Percentiles rank a stretch among this genome's conserved stretches.
Evolutionary conservation across 2,113 vertebrate genomes (phyloP).

Genomic region (Neolamprologus tretocephalus): DNA sequence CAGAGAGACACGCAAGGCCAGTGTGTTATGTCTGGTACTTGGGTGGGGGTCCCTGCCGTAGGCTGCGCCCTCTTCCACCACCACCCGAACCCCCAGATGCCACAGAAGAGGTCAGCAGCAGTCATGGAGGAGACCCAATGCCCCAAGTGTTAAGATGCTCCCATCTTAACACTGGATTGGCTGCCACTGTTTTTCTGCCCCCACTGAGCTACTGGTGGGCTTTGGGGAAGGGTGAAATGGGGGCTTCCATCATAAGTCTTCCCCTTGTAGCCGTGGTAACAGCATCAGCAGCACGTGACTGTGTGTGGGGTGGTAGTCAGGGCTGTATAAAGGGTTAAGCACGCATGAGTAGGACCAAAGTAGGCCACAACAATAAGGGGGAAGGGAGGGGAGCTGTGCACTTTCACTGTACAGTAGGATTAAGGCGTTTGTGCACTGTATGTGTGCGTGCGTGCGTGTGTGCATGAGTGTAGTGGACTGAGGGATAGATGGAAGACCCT

Average conservation of each 20-base stretch:
- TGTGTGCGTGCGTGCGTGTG: not conserved
- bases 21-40: conserved; percentile 45
- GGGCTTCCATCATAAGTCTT: conserved; percentile 52
- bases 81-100: conserved; percentile 12
- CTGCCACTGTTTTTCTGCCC: not conserved
- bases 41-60: not conserved
- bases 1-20: not conserved
- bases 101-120: conserved; percentile 5
- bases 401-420: conserved; percentile 29
- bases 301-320: not conserved
- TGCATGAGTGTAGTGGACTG: not conserved
- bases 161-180: conserved; percentile 27
- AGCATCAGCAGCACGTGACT: conserved; percentile 59
- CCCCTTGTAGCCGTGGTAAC: conserved; percentile 69
- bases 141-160: not conserved
- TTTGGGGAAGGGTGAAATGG: conserved; percentile 5
- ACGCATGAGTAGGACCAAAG: conserved; percentile 60
- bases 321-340: conserved; percentile 61
- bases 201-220: conserved; percentile 7
- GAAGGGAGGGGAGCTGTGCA: conserved; percentile 1
- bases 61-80: not conserved
- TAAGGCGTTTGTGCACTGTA: not conserved
- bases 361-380: conserved; percentile 63
- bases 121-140: conserved; percentile 8
- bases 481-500: not conserved